Conservation (phyloP, 1,140 invertebrate species). For the Sminthurinus signatus region DNA sequence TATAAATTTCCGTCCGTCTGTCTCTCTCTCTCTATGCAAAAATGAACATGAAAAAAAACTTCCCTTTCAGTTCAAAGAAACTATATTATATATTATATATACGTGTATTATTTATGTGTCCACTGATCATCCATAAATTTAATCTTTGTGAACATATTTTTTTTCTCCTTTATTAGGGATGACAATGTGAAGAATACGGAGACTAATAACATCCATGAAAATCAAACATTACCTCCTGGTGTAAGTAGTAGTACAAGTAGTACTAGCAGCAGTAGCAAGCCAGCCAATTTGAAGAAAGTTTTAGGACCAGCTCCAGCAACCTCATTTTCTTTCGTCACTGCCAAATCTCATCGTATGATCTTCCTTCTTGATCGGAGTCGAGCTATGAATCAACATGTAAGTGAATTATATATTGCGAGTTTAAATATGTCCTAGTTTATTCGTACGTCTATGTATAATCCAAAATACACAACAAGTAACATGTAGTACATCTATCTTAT, state of each 20-base stretch:
- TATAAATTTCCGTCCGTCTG: no score
- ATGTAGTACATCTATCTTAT: no score
- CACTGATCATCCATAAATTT: constrained; percentile 12
- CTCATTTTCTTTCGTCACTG: constrained; percentile 31
- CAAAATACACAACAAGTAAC: no score
- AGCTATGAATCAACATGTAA: constrained; percentile 39
- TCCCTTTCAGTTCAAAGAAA: no score
- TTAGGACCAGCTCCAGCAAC: constrained; percentile 24
- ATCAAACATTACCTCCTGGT: constrained; percentile 10
- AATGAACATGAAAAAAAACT: no score
- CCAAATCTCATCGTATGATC: constrained; percentile 39
- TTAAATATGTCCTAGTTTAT: no score
- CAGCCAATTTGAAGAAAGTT: background rate
- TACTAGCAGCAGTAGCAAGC: background rate
- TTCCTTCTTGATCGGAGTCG: constrained; percentile 36
- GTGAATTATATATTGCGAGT: background rate
- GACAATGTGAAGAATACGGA: constrained; percentile 19
- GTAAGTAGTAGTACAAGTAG: background rate
- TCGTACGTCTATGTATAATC: no score
- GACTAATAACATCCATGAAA: constrained; percentile 9
- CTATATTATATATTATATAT: no score
- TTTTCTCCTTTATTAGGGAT: constrained; percentile 37
- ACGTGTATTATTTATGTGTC: no score
- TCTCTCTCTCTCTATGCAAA: no score
- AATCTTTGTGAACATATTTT: no score